Evolutionary conservation across 2,797 vertebrate genomes (phyloP), one percentile per base, ranked within the genome.

Genomic region (Chelon auratus): DNA sequence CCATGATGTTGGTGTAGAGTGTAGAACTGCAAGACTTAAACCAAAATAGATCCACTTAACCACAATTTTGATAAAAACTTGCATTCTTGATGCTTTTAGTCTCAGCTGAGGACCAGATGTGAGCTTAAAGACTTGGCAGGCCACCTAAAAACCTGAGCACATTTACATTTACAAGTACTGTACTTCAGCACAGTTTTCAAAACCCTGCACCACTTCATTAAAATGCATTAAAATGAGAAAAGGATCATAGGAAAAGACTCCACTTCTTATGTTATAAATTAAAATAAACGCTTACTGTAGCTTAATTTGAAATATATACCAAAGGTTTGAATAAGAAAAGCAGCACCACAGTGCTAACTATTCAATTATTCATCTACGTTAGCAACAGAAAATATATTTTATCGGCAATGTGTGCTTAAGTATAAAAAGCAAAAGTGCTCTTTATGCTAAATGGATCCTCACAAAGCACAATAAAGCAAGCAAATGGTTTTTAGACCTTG

Each of bases 101-200:
- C 37, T 54, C 2, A 47, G 47, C 60, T 68, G 0, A 58, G 26
- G 48, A 15, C 63, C 62, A 75, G 9, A 78, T 81, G 64, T 75
- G 0, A 47, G 15, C 12, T 45, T 15, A 20, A 56, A 54, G 13
- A 43, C 3, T 59, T 48, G 3, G 5, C 9, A 53, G 4, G 22
- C 4, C 11, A 24, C 20, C 45, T 18, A 18, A 48, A 48, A 47
- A 20, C 3, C 9, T 3, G 45, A n/a, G 45, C 7, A 18, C 45
- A 47, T n/a, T 47, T 47, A 48, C 45, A 48, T n/a, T 47, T 47
- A 48, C 45, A 48, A 48, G 45, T 9, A 20, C n/a, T 20, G n/a
- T 48, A 10, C 45, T 18, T 48, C n/a, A 48, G 45, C 5, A 18
- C 8, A 18, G 8, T 47, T 20, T 48, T 48, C 3, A 48, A 5